Percentiles rank a stretch among this genome's conserved stretches.
These are phyloP conservation scores for Zosterops japonicus DNA, from an alignment of 2,113 vertebrate genomes.

Conservation along the genomic window DNA sequence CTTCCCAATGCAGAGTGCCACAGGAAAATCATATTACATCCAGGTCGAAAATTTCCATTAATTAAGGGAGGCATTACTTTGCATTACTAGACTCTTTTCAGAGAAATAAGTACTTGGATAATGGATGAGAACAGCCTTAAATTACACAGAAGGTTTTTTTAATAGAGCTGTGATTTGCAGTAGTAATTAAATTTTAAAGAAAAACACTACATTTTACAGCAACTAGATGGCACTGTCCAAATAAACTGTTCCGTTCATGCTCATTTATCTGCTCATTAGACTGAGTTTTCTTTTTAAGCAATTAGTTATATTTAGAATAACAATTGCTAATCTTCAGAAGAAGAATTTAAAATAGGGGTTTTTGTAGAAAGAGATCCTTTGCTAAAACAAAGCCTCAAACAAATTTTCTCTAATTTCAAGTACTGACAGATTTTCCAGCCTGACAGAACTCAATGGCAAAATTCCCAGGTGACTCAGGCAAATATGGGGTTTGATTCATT, in stretches of 20 bases:
- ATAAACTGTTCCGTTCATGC: not conserved
- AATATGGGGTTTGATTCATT: not conserved
- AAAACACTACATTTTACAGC: not conserved
- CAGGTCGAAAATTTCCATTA: not conserved
- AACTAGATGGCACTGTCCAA: conserved; percentile 28
- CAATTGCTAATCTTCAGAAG: not conserved
- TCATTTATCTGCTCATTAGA: conserved; percentile 28
- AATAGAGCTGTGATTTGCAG: not conserved
- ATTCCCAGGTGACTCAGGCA: not conserved
- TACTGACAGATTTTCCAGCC: not conserved
- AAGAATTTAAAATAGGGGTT: not conserved
- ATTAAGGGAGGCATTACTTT: not conserved
- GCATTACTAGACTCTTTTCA: not conserved
- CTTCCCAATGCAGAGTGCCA: not conserved
- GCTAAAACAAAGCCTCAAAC: not conserved
- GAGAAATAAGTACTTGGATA: not conserved
- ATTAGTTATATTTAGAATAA: conserved; percentile 17
- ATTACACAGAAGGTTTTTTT: not conserved
- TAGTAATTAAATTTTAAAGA: conserved; percentile 18
- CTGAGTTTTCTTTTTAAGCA: not conserved
- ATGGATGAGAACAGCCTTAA: not conserved
- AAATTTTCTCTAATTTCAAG: not conserved
- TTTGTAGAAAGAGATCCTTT: not conserved
- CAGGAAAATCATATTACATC: not conserved
- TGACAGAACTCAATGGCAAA: not conserved